Percentiles rank a stretch among this genome's conserved stretches.
These are phyloP conservation scores for Cerastis rubricosa DNA, from an alignment of 2,888 invertebrate species.

Conservation along the genomic window DNA sequence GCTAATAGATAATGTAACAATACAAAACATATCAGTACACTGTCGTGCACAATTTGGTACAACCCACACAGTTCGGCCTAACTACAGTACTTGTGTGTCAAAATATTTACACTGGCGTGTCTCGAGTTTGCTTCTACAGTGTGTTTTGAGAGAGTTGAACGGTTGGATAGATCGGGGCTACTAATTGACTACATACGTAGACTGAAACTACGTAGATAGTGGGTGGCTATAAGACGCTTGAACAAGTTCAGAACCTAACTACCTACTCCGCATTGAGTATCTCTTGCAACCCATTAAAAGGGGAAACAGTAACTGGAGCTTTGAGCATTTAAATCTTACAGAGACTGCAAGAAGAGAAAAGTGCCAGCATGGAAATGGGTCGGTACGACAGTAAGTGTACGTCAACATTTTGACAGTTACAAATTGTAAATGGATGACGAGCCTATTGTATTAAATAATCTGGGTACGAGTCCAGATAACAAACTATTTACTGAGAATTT, in stretches of 20 bases:
- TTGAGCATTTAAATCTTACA: background rate
- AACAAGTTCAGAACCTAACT: slow-evolving; percentile 7
- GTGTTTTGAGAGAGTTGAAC: slow-evolving; percentile 31
- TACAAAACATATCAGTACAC: background rate
- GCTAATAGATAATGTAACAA: background rate
- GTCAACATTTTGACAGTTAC: no score
- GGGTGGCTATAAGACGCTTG: background rate
- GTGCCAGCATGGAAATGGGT: no score
- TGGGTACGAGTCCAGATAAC: background rate
- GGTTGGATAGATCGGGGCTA: slow-evolving; percentile 19
- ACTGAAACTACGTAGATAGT: background rate
- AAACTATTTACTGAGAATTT: no score
- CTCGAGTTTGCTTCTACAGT: slow-evolving; percentile 23
- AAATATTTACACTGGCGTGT: slow-evolving; percentile 45
- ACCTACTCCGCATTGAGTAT: background rate
- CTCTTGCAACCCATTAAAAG: background rate
- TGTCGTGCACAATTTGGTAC: slow-evolving; percentile 2
- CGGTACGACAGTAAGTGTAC: no score
- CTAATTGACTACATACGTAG: slow-evolving; percentile 39
- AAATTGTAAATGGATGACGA: no score
- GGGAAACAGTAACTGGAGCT: background rate
- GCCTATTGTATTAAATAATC: background rate
- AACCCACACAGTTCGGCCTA: slow-evolving; percentile 6
- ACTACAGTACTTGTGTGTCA: slow-evolving; percentile 24
- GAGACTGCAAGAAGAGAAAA: background rate